A percentile compares a stretch with the other conserved stretches of the same genome.
These are phyloP conservation scores for Sterna hirundo DNA, from an alignment of 2,113 vertebrate species.

Conservation along the genomic window DNA sequence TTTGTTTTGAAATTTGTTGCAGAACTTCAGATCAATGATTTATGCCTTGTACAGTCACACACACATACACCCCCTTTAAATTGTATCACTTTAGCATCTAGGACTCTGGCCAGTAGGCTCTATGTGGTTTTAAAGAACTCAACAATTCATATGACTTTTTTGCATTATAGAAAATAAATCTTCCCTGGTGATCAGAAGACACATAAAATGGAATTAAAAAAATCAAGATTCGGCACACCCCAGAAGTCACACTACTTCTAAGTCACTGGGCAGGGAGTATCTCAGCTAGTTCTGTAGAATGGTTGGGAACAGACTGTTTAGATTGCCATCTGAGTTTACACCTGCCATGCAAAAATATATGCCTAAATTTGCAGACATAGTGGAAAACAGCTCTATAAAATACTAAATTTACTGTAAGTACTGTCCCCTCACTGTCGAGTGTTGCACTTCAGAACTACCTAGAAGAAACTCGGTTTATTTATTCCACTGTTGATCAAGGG, in stretches of 20 bases:
- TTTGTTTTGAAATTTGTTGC: conserved; percentile 4
- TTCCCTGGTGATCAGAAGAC: not conserved
- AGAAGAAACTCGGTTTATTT: not conserved
- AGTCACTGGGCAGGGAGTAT: not conserved
- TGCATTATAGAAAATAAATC: not conserved
- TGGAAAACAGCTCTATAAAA: not conserved
- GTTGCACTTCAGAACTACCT: not conserved
- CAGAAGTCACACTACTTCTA: not conserved
- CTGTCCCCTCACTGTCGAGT: not conserved
- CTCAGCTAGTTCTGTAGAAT: not conserved
- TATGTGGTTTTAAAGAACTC: not conserved
- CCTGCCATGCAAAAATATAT: not conserved
- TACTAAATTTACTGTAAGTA: not conserved
- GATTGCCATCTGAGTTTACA: not conserved
- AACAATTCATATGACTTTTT: not conserved
- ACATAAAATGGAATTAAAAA: not conserved
- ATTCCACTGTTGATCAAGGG: not conserved
- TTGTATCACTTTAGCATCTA: not conserved
- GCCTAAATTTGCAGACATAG: not conserved
- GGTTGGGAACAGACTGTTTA: not conserved
- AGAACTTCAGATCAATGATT: not conserved
- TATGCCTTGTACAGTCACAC: not conserved
- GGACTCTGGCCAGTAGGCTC: not conserved
- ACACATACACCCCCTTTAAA: not conserved
- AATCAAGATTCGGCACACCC: not conserved